Evolutionary conservation across 53 echinoderm and acorn worm genomes (phyloP).

Genomic region (Mesocentrotus franciscanus): DNA sequence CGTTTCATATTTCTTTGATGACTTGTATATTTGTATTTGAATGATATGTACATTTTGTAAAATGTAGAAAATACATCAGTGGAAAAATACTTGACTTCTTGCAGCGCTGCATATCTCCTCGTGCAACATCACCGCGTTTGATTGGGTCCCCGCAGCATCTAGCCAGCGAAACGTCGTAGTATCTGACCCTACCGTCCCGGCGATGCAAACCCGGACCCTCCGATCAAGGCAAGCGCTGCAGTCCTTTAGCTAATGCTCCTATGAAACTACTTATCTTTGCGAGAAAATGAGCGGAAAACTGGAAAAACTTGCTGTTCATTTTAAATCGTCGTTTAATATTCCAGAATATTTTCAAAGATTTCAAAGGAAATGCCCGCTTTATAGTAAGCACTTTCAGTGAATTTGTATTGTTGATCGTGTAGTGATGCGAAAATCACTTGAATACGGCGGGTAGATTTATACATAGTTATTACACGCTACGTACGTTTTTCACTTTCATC

Average conservation of each 20-base stretch:
- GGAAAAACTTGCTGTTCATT: not conserved
- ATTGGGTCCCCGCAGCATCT: not conserved
- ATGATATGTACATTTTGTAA: not conserved
- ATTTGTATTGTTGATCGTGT: not conserved
- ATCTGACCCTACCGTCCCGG: slow-evolving; percentile 38
- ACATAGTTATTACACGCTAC: not conserved
- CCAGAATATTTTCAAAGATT: slow-evolving; percentile 2
- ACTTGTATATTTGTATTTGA: not conserved
- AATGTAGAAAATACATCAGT: not conserved
- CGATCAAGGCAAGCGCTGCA: not conserved
- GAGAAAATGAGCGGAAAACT: not conserved
- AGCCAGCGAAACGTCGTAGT: not conserved
- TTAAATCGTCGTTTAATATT: not conserved
- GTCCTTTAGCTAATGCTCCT: not conserved
- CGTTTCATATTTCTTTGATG: not conserved
- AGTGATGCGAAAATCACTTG: not conserved
- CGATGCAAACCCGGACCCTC: not conserved
- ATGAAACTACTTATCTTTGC: not conserved
- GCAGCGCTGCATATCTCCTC: not conserved
- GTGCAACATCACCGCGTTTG: not conserved
- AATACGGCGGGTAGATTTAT: not conserved
- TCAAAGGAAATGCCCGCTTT: not conserved
- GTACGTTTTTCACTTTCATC: not conserved
- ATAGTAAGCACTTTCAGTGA: not conserved
- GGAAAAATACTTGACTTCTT: not conserved